These are phyloP conservation scores for Sebastes trivittatus DNA, from an alignment of 2,797 vertebrate genomes.

Conservation along the genomic window DNA sequence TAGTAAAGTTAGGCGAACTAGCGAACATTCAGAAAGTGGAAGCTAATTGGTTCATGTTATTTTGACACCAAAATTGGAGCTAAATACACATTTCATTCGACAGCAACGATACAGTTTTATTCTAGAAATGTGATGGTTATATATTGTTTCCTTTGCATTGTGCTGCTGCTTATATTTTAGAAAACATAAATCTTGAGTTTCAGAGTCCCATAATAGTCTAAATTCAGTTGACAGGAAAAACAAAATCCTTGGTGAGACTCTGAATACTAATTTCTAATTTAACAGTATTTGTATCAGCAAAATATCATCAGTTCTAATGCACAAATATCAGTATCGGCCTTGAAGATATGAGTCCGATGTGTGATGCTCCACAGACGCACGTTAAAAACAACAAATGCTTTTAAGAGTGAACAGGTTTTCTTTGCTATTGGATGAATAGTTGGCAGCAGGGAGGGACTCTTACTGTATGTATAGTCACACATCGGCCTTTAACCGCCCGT, in stretches of 20 bases:
- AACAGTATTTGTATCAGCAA: not conserved
- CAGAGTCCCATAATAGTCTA: not conserved
- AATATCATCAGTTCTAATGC: not conserved
- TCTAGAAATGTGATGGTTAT: not conserved
- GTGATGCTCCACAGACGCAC: not conserved
- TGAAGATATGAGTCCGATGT: not conserved
- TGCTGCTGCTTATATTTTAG: not conserved
- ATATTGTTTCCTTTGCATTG: not conserved
- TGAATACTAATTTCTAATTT: not conserved
- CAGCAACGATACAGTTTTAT: not conserved
- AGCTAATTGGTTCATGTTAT: not conserved
- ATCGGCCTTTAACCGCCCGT: slow-evolving; percentile 2
- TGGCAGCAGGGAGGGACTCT: slow-evolving; percentile 28
- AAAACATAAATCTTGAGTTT: not conserved
- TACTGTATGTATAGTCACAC: slow-evolving; percentile 49
- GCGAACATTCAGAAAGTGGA: not conserved
- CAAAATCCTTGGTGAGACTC: not conserved
- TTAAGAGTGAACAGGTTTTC: not conserved
- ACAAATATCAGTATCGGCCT: not conserved
- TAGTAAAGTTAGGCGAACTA: not conserved
- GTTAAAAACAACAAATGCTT: slow-evolving; percentile 34
- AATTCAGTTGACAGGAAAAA: not conserved
- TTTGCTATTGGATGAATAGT: not conserved
- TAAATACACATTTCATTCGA: not conserved
- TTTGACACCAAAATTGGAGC: not conserved